A percentile compares a stretch with the other conserved stretches of the same genome.
phyloP scores from a whole-genome alignment of 1,140 invertebrate genomes.

The Pomacea maculata region DNA sequence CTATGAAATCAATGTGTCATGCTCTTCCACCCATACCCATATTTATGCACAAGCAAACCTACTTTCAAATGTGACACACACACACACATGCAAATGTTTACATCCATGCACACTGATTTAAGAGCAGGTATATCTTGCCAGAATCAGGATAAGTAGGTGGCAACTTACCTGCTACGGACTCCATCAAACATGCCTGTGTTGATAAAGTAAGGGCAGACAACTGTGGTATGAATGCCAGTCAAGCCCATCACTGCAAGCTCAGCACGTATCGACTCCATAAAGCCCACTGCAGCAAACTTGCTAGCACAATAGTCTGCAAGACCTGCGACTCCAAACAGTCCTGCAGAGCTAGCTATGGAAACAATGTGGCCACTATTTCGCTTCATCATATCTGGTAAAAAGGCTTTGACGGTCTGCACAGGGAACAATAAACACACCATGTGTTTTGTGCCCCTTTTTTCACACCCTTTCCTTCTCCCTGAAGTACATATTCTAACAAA shows the following conservation, averaged over 20 bases:
- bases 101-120: too few relatives aligned
- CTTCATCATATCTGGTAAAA: conserved; percentile 83
- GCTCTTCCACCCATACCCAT: not conserved
- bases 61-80: not conserved
- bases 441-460: not conserved
- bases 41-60: not conserved
- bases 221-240: conserved; percentile 82
- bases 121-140: not conserved
- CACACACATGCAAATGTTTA: too few relatives aligned
- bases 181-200: conserved; percentile 96
- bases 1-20: too few relatives aligned
- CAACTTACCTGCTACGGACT: conserved; percentile 79
- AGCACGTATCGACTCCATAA: conserved; percentile 79
- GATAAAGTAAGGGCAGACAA: conserved; percentile 95
- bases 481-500: not conserved
- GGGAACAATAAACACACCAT: not conserved
- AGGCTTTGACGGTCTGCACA: conserved; percentile 71
- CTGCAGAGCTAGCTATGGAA: conserved; percentile 92
- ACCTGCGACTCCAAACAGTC: conserved; percentile 71
- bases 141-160: not conserved
- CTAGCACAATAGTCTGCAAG: conserved; percentile 95
- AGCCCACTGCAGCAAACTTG: conserved; percentile 91
- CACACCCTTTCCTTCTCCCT: conserved; percentile 1
- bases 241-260: conserved; percentile 54
- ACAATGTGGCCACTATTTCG: conserved; percentile 92